These are phyloP conservation scores for Epistrophella euchroma DNA, from an alignment of 2,888 invertebrate species.

Conservation along the genomic window DNA sequence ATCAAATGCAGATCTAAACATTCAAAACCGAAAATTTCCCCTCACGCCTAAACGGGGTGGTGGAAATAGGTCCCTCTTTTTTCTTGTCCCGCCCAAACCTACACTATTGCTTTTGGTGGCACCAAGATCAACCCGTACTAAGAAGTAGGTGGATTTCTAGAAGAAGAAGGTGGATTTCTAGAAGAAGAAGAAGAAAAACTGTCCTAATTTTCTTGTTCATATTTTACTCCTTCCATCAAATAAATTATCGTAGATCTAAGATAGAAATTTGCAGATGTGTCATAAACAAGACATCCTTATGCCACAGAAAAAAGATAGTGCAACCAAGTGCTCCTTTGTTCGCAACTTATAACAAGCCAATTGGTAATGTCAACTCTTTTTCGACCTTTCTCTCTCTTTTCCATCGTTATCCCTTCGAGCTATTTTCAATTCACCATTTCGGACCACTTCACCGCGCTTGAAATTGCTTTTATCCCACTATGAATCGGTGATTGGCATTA, in stretches of 20 bases:
- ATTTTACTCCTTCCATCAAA: background rate
- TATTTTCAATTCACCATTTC: slow-evolving; percentile 41
- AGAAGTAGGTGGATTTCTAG: too few species aligned
- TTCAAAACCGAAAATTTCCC: too few species aligned
- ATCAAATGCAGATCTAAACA: too few species aligned
- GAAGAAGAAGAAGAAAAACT: background rate
- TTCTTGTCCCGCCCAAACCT: too few species aligned
- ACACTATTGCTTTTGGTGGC: too few species aligned
- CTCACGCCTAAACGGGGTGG: too few species aligned
- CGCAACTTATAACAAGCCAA: slow-evolving; percentile 25
- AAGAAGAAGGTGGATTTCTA: too few species aligned
- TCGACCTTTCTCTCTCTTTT: background rate
- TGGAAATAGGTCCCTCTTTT: too few species aligned
- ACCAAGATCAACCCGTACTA: too few species aligned
- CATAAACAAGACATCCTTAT: background rate
- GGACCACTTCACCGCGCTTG: slow-evolving; percentile 32
- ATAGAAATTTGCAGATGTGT: background rate
- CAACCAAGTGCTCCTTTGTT: slow-evolving; percentile 18
- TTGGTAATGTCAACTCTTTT: slow-evolving; percentile 40
- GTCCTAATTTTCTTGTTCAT: background rate
- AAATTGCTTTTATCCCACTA: slow-evolving; percentile 53
- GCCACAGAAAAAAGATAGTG: slow-evolving; percentile 22
- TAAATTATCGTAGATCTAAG: background rate
- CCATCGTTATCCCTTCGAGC: background rate
- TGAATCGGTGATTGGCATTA: slow-evolving; percentile 62